phyloP scores from a whole-genome alignment of 2,113 vertebrate species.

The Lipotes vexillifer region DNA sequence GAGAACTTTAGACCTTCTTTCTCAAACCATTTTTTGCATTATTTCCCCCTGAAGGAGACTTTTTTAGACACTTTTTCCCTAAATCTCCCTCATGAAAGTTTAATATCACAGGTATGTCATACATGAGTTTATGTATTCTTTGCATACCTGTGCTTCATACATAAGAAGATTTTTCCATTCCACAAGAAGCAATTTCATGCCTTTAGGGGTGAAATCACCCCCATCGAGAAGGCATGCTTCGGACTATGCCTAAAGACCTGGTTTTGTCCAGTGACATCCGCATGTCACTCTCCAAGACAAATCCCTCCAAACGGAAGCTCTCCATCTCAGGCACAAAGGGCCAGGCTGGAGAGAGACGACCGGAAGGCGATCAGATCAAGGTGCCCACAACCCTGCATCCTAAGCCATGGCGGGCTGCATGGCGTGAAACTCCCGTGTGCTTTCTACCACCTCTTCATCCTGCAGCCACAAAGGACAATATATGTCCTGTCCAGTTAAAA shows the following conservation, averaged over 20 bases:
- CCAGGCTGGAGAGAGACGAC: neutral
- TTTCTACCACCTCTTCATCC: neutral
- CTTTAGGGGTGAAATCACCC: neutral
- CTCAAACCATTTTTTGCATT: neutral
- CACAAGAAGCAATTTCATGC: neutral
- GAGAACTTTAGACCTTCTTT: neutral
- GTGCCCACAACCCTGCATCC: fast-evolving
- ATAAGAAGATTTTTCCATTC: neutral
- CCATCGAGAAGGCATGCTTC: neutral
- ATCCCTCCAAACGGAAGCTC: neutral
- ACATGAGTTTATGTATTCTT: neutral
- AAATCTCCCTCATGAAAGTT: neutral
- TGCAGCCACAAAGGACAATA: neutral
- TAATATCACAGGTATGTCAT: neutral
- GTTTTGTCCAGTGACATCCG: neutral
- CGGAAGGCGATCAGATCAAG: neutral
- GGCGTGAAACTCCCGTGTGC: neutral
- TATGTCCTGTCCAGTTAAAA: neutral
- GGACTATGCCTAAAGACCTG: neutral
- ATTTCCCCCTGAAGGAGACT: neutral
- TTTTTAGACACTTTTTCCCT: neutral
- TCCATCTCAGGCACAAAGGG: neutral
- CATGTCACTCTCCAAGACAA: neutral
- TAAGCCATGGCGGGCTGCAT: neutral
- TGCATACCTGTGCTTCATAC: neutral